These are phyloP conservation scores for Drosophila orena DNA, from an alignment of 1,140 invertebrate species.

Conservation along the genomic window DNA sequence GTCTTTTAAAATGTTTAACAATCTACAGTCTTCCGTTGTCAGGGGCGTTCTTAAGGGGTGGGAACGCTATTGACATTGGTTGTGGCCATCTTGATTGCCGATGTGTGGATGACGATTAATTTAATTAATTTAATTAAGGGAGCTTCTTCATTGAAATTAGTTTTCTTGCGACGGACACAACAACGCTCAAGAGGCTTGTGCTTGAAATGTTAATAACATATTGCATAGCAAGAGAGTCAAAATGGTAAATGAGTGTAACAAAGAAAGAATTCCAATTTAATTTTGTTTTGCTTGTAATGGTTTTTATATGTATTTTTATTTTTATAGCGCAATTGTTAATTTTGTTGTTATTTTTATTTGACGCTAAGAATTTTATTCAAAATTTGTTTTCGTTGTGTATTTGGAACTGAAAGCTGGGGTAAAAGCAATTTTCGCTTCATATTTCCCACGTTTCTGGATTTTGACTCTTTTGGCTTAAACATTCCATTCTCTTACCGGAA, in stretches of 20 bases:
- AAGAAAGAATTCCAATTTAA: background rate
- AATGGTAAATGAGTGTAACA: constrained; percentile 7
- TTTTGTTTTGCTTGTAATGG: constrained; percentile 6
- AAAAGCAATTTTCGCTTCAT: constrained; percentile 57
- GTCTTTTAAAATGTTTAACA: too few species aligned
- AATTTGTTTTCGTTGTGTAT: constrained; percentile 49
- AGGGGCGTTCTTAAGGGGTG: too few species aligned
- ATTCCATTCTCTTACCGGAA: constrained; percentile 43
- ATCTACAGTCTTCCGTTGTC: too few species aligned
- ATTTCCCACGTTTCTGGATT: constrained; percentile 53
- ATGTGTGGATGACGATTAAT: too few species aligned
- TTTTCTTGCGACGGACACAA: too few species aligned
- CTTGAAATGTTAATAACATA: constrained; percentile 53
- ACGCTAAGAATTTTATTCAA: constrained; percentile 65
- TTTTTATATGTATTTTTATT: constrained; percentile 40
- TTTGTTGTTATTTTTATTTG: constrained; percentile 49
- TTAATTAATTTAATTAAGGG: too few species aligned
- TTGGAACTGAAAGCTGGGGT: constrained; percentile 40
- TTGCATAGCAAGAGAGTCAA: constrained; percentile 12
- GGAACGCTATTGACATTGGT: too few species aligned
- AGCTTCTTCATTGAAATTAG: too few species aligned
- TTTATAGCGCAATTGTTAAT: constrained; percentile 8
- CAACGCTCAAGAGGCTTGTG: too few species aligned
- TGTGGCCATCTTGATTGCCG: too few species aligned
- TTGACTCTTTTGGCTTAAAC: constrained; percentile 67